Evolutionary conservation across 2,888 invertebrate species (phyloP), one percentile per base, ranked within the genome.

Genomic region (Coleophora deauratella): DNA sequence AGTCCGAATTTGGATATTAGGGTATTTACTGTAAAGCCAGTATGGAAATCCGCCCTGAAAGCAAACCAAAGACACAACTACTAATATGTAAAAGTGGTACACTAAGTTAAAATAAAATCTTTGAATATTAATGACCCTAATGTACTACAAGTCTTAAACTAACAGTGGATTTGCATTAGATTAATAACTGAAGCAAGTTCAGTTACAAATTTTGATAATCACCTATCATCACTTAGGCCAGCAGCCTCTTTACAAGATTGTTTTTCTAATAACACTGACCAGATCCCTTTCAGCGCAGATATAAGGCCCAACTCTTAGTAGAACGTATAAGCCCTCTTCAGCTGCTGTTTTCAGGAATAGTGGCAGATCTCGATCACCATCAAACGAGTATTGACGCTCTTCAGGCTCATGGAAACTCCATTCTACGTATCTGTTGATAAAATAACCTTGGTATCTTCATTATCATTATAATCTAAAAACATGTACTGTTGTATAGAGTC

Each of bases 211-310:
- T n/a, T n/a, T n/a, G n/a, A n/a, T n/a, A n/a, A n/a, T n/a, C n/a
- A n/a, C n/a, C n/a, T n/a, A n/a, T n/a, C n/a, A n/a, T n/a, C n/a
- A n/a, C n/a, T n/a, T n/a, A n/a, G n/a, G n/a, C n/a, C n/a, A n/a
- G n/a, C n/a, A n/a, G n/a, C n/a, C n/a, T n/a, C n/a, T n/a, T n/a
- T n/a, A n/a, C n/a, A n/a, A n/a, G n/a, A n/a, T n/a, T n/a, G n/a
- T n/a, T 21, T 3, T 21, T 21, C 21, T 21, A 3, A 21, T n/a
- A 21, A 21, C 21, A 21, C 21, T 21, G 64, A 88, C 89, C 76
- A 89, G 73, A 54, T 97, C 97, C 74, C 96, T 91, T 81, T 98
- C 97, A 10, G 93, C 95, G 70, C 96, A 96, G 53, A 97, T 96
- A 59, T 95, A 98, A 0, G 97, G 97, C 0, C 97, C 97, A 0